Evolutionary conservation across 2,113 vertebrate species (phyloP).

Genomic region (Forbesichthys agassizii): DNA sequence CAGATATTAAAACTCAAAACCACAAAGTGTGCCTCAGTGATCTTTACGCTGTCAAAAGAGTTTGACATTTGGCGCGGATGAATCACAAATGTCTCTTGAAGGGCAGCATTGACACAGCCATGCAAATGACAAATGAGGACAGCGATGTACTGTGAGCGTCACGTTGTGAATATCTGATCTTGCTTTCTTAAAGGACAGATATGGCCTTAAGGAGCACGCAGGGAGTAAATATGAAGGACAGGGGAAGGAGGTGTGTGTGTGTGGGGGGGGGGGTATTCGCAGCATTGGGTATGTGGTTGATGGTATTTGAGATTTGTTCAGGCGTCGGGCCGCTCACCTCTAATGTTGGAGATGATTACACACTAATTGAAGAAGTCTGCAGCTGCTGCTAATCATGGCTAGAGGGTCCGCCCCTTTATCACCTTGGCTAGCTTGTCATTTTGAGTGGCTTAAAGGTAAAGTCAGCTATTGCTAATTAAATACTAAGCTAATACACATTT

Average conservation of each 20-base stretch:
- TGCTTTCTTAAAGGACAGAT: constrained; percentile 56
- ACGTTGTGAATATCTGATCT: constrained; percentile 48
- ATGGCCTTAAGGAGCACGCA: constrained; percentile 50
- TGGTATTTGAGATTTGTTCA: constrained; percentile 68
- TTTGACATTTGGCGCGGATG: constrained; percentile 68
- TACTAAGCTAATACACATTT: not conserved
- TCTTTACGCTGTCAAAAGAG: constrained; percentile 62
- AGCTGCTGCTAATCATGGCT: constrained; percentile 58
- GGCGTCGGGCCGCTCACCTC: constrained; percentile 65
- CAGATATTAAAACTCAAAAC: constrained; percentile 43
- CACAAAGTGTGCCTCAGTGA: constrained; percentile 57
- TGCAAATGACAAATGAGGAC: constrained; percentile 54
- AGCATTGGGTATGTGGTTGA: constrained; percentile 34
- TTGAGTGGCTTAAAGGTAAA: constrained; percentile 12
- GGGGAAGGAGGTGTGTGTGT: not conserved
- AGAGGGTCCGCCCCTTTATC: constrained; percentile 48
- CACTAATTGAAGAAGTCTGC: constrained; percentile 67
- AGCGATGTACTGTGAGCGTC: constrained; percentile 64
- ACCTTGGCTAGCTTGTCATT: constrained; percentile 43
- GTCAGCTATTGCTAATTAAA: too few species aligned
- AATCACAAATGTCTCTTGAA: constrained; percentile 62
- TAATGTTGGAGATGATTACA: constrained; percentile 69
- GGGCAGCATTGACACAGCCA: constrained; percentile 53
- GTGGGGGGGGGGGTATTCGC: constrained; percentile 27
- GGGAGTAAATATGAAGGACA: constrained; percentile 2